Conservation (phyloP, 2,888 invertebrate species). For the Blera fallax region DNA sequence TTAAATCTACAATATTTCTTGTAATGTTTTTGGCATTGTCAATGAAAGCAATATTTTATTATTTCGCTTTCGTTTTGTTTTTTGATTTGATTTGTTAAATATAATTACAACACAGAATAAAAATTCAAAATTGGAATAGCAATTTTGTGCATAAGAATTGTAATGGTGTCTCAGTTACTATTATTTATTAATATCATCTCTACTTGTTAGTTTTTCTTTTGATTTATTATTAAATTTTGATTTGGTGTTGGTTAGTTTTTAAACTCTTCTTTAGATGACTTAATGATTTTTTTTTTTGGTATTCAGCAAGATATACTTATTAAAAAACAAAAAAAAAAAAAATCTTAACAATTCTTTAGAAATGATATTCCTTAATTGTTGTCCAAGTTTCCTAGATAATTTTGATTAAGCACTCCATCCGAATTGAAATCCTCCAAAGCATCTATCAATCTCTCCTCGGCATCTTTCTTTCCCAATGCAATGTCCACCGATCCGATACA, state of each 20-base stretch:
- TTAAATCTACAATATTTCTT: neutral
- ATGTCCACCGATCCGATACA: conserved; percentile 92
- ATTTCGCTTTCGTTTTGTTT: conserved; percentile 20
- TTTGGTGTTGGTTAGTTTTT: conserved; percentile 32
- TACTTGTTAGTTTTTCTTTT: neutral
- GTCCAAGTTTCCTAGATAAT: conserved; percentile 58
- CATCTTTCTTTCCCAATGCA: conserved; percentile 88
- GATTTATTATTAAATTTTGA: conserved; percentile 31
- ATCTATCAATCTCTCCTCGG: conserved; percentile 89
- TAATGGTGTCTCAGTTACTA: conserved; percentile 60
- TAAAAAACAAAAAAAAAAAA: too few species aligned
- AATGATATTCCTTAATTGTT: conserved; percentile 51
- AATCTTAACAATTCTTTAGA: too few species aligned
- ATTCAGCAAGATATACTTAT: conserved; percentile 32
- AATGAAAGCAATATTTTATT: conserved; percentile 66
- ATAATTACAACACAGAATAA: conserved; percentile 67
- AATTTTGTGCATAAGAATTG: conserved; percentile 66
- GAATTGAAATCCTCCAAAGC: conserved; percentile 88
- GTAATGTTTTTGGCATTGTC: conserved; percentile 47
- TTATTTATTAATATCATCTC: conserved; percentile 26
- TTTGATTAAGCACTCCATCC: conserved; percentile 85
- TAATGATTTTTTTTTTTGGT: conserved; percentile 17
- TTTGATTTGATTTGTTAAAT: conserved; percentile 18
- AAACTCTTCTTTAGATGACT: neutral
- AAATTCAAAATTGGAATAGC: conserved; percentile 60